Base-by-base conservation (phyloP, 2,888 invertebrate species). In the Tetramorium bicarinatum region DNA sequence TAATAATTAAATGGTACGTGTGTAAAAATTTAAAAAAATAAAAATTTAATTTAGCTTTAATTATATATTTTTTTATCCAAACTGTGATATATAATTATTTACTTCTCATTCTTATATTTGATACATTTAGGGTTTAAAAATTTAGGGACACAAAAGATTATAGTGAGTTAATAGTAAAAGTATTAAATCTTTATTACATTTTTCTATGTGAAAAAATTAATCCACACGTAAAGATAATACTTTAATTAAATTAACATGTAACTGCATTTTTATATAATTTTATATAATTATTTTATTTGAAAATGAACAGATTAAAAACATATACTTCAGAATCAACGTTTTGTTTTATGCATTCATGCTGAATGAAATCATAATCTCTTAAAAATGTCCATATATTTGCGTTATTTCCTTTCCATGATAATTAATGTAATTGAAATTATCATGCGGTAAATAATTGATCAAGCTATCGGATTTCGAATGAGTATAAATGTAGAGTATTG, bases 361-460 rank as follows among this genome's bases (percentile, higher is more conserved):
- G 13, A 21, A 47, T 61, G 47, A 44, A 25, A 29, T 1, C 15
- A 15, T 29, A 62, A 56, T 25, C 21, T 76, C 6, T 52, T 49
- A 9, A 52, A 64, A 52, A 52, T 11, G 15, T 15, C 3, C 13
- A n/a, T 59, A 2, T 44, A 59, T 59, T 75, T 49, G 7, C 3
- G 2, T 38, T 52, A 61, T 75, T 47, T 52, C 3, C 8, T 38
- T 38, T 13, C 41, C 13, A 41, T n/a, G 25, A 0, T 66, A 66
- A 77, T 77, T 25, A 41, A 66, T 66, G 13, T 41, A 52, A 54
- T 66, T 64, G 41, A 77, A 77, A 77, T 54, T 66, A 41, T 64
- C 25, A 41, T 3, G 18, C n/a, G 1, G 49, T 64, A 77, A 54
- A 66, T 77, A 66, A 66, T 54, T 77, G 41, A 34, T 77, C 29